Conservation (phyloP, 2,797 vertebrate species). For the Sitta carolinensis region DNA sequence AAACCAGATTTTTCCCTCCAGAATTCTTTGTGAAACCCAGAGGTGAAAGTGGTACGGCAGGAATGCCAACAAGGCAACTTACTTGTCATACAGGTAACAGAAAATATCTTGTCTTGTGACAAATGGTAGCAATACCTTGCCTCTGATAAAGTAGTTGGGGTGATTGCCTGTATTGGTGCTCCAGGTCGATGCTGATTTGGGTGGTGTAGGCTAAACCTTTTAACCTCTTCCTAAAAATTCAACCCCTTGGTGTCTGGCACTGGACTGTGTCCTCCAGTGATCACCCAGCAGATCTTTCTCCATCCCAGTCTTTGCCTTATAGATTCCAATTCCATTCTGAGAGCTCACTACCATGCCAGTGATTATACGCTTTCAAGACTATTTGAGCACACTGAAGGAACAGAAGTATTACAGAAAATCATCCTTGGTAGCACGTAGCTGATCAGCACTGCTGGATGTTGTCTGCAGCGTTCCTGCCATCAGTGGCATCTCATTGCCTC, state of each 20-base stretch:
- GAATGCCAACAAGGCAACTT: background rate
- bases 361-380: background rate
- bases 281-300: background rate
- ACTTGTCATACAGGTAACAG: background rate
- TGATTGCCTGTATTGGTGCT: fast-evolving
- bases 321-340: background rate
- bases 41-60: background rate
- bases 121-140: background rate
- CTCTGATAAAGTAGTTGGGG: background rate
- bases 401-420: background rate
- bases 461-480: fast-evolving
- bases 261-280: background rate
- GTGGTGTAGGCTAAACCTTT: background rate
- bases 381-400: background rate
- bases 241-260: fast-evolving
- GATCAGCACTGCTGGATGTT: background rate
- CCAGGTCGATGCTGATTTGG: background rate
- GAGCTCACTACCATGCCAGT: background rate
- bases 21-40: background rate
- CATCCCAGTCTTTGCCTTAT: fast-evolving
- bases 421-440: background rate
- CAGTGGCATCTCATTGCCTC: background rate
- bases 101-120: background rate
- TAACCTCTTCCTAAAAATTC: background rate
- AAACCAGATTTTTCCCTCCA: background rate